Evolutionary conservation across 2,113 vertebrate species (phyloP).

Genomic region (Oncorhynchus nerka): DNA sequence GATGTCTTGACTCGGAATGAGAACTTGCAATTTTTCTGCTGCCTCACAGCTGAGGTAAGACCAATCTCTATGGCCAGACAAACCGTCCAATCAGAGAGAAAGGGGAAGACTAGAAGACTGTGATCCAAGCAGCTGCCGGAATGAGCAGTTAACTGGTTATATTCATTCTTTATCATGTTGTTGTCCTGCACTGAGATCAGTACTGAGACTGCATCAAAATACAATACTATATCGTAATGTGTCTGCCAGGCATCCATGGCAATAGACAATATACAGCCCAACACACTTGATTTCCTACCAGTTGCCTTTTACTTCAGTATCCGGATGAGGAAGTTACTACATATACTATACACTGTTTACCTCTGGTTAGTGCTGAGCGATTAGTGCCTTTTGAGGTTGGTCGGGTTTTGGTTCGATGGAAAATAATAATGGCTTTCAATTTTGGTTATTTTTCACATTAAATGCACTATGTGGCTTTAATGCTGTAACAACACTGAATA

Average conservation of each 20-base stretch:
- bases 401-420: too few species aligned
- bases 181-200: neutral
- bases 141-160: neutral
- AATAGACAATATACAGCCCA: too few species aligned
- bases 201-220: neutral
- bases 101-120: neutral
- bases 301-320: neutral
- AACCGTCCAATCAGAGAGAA: neutral
- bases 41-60: neutral
- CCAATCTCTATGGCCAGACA: neutral
- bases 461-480: too few species aligned
- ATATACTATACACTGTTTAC: conserved; percentile 30
- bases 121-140: neutral
- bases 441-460: too few species aligned
- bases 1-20: neutral
- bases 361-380: neutral
- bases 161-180: neutral
- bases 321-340: neutral
- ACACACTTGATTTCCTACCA: too few species aligned
- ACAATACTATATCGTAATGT: too few species aligned
- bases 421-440: too few species aligned
- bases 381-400: too few species aligned
- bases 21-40: conserved; percentile 25
- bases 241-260: too few species aligned
- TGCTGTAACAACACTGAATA: too few species aligned